Evolutionary conservation across 2,888 invertebrate genomes (phyloP).

Genomic region (Monoplex corrugatus): DNA sequence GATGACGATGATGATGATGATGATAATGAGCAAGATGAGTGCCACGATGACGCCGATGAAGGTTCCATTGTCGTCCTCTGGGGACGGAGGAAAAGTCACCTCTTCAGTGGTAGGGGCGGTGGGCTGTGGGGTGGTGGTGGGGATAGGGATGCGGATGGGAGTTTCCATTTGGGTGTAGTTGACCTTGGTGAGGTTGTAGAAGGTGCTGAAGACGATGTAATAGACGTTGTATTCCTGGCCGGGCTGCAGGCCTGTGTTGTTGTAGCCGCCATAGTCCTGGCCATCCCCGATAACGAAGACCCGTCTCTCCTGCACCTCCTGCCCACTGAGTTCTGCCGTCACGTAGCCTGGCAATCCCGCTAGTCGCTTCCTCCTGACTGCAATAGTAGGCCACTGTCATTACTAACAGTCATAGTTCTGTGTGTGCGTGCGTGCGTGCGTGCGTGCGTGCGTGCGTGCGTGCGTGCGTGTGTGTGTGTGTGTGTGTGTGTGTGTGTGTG

Average conservation of each 20-base stretch:
- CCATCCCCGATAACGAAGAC: constrained; percentile 91
- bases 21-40: constrained; percentile 60
- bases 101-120: neutral
- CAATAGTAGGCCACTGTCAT: too few relatives aligned
- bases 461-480: too few relatives aligned
- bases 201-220: constrained; percentile 88
- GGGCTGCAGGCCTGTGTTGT: constrained; percentile 88
- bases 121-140: constrained; percentile 8
- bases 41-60: constrained; percentile 59
- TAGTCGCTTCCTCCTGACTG: constrained; percentile 72
- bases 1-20: constrained; percentile 67
- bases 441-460: too few relatives aligned
- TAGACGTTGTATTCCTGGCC: constrained; percentile 86
- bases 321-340: constrained; percentile 88
- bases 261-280: constrained; percentile 88
- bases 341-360: constrained; percentile 82
- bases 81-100: constrained; percentile 2
- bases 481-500: too few relatives aligned
- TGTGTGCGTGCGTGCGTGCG: too few relatives aligned
- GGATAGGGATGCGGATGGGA: constrained; percentile 49
- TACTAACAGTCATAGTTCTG: too few relatives aligned
- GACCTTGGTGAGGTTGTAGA: constrained; percentile 86
- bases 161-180: constrained; percentile 84
- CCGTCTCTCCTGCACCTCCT: constrained; percentile 84
- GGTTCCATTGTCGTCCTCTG: constrained; percentile 46